Conservation (phyloP, 2,797 vertebrate genomes). For the Lindbergichthys nudifrons region DNA sequence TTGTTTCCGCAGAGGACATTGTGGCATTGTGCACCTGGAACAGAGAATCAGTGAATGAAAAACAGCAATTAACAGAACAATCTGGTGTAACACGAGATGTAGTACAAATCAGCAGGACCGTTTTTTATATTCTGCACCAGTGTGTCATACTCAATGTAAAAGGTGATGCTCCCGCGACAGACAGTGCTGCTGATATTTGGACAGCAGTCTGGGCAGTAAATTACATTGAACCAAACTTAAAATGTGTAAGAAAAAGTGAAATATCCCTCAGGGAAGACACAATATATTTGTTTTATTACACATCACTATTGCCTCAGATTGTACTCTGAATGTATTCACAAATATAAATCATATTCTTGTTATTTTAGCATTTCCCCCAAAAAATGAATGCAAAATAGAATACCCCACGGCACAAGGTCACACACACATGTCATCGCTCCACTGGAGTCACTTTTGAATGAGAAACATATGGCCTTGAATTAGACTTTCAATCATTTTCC, state of each 20-base stretch:
- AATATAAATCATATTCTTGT: slow-evolving; percentile 8
- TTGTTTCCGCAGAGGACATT: slow-evolving; percentile 37
- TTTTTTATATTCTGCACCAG: slow-evolving; percentile 4
- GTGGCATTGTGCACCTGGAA: slow-evolving; percentile 3
- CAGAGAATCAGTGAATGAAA: neutral
- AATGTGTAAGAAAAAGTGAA: neutral
- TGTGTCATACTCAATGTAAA: slow-evolving; percentile 37
- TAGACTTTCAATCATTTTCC: slow-evolving; percentile 1
- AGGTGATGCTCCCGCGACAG: slow-evolving; percentile 38
- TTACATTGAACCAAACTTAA: neutral
- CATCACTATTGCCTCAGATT: neutral
- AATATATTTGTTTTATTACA: neutral
- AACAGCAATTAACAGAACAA: slow-evolving; percentile 14
- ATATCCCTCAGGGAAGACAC: neutral
- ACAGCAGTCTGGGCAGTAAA: neutral
- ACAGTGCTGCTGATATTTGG: neutral
- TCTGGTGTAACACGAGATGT: neutral
- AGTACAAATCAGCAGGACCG: neutral
- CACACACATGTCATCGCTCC: slow-evolving; percentile 2
- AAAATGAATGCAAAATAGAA: neutral
- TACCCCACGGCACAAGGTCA: neutral
- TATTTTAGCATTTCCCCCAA: neutral
- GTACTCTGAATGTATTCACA: slow-evolving; percentile 1
- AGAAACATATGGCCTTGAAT: slow-evolving; percentile 24
- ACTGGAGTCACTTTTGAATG: neutral